Conservation (phyloP, 2,113 vertebrate species). For the Phalacrocorax carbo region DNA sequence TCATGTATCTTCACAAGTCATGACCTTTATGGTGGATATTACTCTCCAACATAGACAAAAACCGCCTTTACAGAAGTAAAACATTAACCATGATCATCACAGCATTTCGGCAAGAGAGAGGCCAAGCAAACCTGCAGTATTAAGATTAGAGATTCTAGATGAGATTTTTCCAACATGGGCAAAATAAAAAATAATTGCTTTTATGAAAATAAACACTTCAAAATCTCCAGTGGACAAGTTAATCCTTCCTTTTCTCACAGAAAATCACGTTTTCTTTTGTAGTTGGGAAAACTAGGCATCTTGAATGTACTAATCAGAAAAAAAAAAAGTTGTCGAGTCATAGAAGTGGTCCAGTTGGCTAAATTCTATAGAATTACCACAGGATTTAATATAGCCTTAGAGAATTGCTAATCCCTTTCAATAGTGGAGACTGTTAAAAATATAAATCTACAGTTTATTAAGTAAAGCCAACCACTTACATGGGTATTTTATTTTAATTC, state of each 20-base stretch:
- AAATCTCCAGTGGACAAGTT: neutral
- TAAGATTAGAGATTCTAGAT: neutral
- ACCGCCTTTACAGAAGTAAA: conserved; percentile 22
- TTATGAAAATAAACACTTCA: neutral
- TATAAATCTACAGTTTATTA: neutral
- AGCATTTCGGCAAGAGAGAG: neutral
- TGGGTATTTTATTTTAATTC: neutral
- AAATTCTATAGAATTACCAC: neutral
- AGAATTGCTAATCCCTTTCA: neutral
- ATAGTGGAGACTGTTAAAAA: neutral
- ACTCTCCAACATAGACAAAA: conserved; percentile 35
- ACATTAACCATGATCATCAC: neutral
- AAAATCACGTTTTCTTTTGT: neutral
- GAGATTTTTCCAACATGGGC: neutral
- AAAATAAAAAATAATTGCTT: neutral
- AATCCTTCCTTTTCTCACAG: neutral
- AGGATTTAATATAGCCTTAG: neutral
- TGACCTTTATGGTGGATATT: conserved; percentile 53
- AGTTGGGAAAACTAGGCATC: neutral
- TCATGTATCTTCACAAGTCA: conserved; percentile 49
- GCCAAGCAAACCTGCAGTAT: neutral
- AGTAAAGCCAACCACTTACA: neutral
- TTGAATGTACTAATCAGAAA: neutral
- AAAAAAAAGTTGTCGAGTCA: too few relatives aligned
- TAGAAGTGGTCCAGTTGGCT: neutral